These are phyloP conservation scores for Scylla paramamosain DNA, from an alignment of 1,140 invertebrate species.

Conservation along the genomic window DNA sequence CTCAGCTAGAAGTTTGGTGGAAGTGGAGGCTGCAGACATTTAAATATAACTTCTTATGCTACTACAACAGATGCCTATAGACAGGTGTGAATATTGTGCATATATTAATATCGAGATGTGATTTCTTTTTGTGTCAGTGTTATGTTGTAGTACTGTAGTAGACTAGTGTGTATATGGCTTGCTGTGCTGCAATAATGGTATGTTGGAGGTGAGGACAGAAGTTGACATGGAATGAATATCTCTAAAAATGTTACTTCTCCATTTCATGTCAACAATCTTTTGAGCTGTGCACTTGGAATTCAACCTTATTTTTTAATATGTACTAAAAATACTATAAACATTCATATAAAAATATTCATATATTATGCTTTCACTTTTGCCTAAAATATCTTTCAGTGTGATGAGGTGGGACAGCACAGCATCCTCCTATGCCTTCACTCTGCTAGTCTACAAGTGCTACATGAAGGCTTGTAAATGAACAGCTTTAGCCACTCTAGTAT, in stretches of 20 bases:
- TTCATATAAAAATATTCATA: slow-evolving; percentile 17
- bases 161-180: neutral
- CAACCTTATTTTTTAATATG: too few species aligned
- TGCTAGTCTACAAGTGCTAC: neutral
- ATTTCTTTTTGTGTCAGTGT: neutral
- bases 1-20: too few species aligned
- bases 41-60: too few species aligned
- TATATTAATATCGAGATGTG: neutral
- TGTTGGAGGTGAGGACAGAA: neutral
- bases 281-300: neutral
- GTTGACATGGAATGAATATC: neutral
- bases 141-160: neutral
- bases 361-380: neutral
- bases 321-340: neutral
- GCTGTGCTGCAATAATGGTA: neutral
- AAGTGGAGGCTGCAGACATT: too few species aligned
- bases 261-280: neutral
- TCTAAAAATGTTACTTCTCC: neutral
- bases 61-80: too few species aligned
- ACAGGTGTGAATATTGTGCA: neutral
- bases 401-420: neutral
- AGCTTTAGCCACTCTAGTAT: neutral
- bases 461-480: neutral
- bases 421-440: neutral
- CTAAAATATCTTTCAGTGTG: neutral